Percentiles rank a stretch among this genome's conserved stretches.
Conservation (phyloP, 1,140 invertebrate species). For the Parapsyche elsis region DNA sequence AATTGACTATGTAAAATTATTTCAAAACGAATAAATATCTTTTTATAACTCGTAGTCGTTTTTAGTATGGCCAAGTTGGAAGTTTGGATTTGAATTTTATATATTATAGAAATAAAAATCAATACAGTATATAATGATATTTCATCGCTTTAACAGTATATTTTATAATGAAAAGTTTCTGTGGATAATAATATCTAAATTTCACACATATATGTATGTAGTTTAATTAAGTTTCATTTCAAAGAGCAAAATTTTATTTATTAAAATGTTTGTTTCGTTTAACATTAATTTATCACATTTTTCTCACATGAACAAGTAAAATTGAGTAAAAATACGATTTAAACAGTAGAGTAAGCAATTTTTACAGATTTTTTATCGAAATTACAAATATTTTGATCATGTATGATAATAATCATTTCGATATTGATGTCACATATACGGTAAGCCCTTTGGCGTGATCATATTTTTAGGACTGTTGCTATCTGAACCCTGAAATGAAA, state of each 20-base stretch:
- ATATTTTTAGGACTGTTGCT: slow-evolving; percentile 43
- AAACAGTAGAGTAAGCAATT: background rate
- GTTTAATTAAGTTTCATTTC: too few species aligned
- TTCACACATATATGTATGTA: too few species aligned
- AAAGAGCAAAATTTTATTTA: too few species aligned
- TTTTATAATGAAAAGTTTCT: background rate
- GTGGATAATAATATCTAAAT: background rate
- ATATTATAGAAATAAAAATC: slow-evolving; percentile 1
- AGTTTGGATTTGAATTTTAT: background rate
- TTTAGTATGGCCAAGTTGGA: background rate
- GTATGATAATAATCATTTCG: slow-evolving; percentile 15
- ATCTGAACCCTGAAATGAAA: slow-evolving; percentile 39
- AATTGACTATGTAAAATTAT: too few species aligned
- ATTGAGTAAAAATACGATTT: background rate
- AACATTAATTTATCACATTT: slow-evolving; percentile 15
- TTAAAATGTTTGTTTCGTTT: background rate
- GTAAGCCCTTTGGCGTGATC: slow-evolving; percentile 34
- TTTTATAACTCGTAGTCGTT: too few species aligned
- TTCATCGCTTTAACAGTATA: background rate
- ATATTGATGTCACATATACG: slow-evolving; percentile 44
- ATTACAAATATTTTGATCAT: background rate
- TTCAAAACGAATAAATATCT: too few species aligned
- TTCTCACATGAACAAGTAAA: background rate
- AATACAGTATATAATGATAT: background rate
- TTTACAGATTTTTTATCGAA: background rate